phyloP scores from a whole-genome alignment of 2,113 vertebrate genomes.

The Pantherophis guttatus region DNA sequence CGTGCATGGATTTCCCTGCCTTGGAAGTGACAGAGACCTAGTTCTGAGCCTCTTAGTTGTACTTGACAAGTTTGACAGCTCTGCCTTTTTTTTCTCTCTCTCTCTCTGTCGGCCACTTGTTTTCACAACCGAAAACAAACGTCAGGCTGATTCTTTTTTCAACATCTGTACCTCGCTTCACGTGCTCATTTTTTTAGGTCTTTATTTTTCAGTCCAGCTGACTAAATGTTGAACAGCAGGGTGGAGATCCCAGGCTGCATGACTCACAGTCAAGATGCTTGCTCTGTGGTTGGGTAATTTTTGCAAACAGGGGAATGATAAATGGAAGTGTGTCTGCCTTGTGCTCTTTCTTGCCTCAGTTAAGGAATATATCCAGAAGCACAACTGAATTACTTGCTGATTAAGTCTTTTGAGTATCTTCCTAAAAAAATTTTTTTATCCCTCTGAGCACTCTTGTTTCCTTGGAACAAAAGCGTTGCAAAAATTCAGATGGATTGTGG shows the following conservation, averaged over 20 bases:
- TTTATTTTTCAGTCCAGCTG: slow-evolving; percentile 6
- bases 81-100: background rate
- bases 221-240: slow-evolving; percentile 10
- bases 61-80: background rate
- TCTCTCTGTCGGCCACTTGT: slow-evolving; percentile 1
- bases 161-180: background rate
- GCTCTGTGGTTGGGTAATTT: background rate
- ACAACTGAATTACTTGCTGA: background rate
- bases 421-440: background rate
- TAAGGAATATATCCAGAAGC: slow-evolving; percentile 3
- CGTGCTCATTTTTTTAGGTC: background rate
- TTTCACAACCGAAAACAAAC: slow-evolving; percentile 5
- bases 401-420: background rate
- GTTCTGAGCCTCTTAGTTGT: slow-evolving; percentile 13
- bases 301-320: background rate
- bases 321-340: background rate
- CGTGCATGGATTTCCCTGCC: background rate
- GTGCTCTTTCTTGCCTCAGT: slow-evolving; percentile 1
- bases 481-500: background rate
- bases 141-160: background rate
- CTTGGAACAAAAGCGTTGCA: background rate
- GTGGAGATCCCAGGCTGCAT: background rate
- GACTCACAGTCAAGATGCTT: background rate
- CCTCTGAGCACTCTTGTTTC: background rate
- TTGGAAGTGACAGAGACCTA: background rate